Evolutionary conservation across 2,888 invertebrate genomes (phyloP).

Genomic region (Lumbricus terrestris): DNA sequence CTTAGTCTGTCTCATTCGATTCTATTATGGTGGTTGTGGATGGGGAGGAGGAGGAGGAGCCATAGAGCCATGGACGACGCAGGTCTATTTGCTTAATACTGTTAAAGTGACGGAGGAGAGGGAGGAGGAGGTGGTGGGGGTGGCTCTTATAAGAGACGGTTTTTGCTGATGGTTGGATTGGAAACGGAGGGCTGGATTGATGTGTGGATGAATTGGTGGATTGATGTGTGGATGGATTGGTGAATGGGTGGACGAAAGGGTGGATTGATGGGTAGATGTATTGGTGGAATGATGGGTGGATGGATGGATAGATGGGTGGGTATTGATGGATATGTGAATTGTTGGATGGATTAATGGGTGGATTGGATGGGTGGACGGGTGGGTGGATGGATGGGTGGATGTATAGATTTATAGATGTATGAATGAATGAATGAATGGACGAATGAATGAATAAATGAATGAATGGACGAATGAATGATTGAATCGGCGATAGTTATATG

Average conservation of each 20-base stretch:
- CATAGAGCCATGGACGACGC: neutral
- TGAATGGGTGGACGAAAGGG: neutral
- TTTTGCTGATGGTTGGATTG: neutral
- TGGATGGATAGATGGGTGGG: neutral
- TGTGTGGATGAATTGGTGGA: neutral
- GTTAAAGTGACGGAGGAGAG: neutral
- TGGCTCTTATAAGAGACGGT: neutral
- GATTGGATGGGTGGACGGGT: neutral
- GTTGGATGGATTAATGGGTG: neutral
- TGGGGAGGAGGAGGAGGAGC: no score
- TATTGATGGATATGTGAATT: neutral
- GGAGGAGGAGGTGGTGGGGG: neutral
- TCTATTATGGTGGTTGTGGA: no score
- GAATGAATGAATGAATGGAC: no score
- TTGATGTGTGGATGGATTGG: neutral
- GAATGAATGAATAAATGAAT: no score
- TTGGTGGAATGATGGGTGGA: neutral
- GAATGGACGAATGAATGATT: no score
- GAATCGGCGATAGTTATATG: no score
- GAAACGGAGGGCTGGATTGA: neutral
- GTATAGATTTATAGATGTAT: no score
- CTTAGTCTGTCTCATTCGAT: neutral
- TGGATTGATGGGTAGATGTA: neutral
- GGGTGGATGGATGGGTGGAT: neutral
- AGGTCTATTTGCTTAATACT: slow-evolving; percentile 8